Base-by-base conservation (phyloP, 2,113 vertebrate genomes). In the Phodopus roborovskii region DNA sequence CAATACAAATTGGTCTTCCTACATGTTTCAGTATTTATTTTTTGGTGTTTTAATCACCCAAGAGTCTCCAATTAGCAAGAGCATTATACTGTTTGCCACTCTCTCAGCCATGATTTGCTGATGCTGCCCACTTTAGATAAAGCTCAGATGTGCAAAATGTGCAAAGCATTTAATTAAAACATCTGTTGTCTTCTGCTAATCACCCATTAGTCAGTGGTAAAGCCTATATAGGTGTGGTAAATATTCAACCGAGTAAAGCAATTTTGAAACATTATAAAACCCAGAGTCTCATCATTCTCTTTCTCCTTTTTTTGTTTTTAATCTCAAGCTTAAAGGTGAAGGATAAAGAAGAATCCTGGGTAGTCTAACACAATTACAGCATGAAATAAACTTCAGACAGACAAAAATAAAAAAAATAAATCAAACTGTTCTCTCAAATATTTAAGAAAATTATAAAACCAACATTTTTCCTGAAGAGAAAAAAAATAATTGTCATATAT, bases 361-460 rank as follows among this genome's bases (percentile, higher is more conserved):
- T 71, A 85, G 71, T 58, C 90, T 88, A 92, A 92, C 93, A 95
- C 48, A 88, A 93, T 92, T 97, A 94, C 73, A 90, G 94, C 36
- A 71, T 88, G 90, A 95, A 95, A 96, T 56, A 48, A 97, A 79
- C 83, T 70, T 89, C 22, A 45, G 53, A 78, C 68, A n/a, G n/a
- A n/a, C n/a, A n/a, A n/a, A n/a, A n/a, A n/a, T n/a, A n/a, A n/a
- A n/a, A n/a, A n/a, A n/a, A n/a, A n/a, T n/a, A n/a, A 90, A 84
- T 42, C 73, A 96, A 96, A 94, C 30, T 90, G 83, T 53, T 95
- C 60, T 68, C 33, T 94, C 60, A 26, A 94, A 94, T 96, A 66
- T 90, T 91, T 92, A 88, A 94, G 92, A 92, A 95, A 97, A 96
- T 68, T 64, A 82, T 62, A 70, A 92, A 97, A 94, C 75, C 85